phyloP scores from a whole-genome alignment of 1,140 invertebrate genomes.

The Drosophila bipectinata region DNA sequence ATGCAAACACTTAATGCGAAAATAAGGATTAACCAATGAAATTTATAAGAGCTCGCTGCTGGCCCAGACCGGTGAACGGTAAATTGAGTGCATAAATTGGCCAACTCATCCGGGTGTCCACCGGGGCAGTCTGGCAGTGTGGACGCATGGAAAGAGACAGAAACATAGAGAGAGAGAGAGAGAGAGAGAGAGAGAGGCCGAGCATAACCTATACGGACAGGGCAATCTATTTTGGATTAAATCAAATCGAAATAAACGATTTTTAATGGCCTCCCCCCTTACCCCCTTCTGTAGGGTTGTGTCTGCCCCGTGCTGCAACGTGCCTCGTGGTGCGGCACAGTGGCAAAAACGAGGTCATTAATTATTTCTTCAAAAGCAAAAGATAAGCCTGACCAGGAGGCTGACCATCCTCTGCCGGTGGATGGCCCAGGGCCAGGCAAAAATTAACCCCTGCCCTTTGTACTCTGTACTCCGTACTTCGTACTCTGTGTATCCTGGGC shows the following conservation, averaged over 20 bases:
- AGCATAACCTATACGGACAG: slow-evolving; percentile 40
- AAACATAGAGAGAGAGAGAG: too few species aligned
- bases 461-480: neutral
- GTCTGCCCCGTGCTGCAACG: slow-evolving; percentile 1
- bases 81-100: slow-evolving; percentile 84
- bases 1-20: slow-evolving; percentile 69
- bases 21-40: slow-evolving; percentile 83
- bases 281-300: neutral
- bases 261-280: slow-evolving; percentile 73
- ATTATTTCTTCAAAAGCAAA: slow-evolving; percentile 83
- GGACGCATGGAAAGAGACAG: too few species aligned
- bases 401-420: neutral
- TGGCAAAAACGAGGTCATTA: slow-evolving; percentile 84
- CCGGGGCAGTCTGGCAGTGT: neutral
- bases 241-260: slow-evolving; percentile 84
- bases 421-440: slow-evolving; percentile 7
- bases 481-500: neutral
- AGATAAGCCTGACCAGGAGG: slow-evolving; percentile 70
- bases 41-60: slow-evolving; percentile 76
- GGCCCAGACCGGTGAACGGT: slow-evolving; percentile 31
- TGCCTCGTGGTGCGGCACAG: slow-evolving; percentile 57
- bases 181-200: neutral
- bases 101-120: slow-evolving; percentile 22
- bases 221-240: slow-evolving; percentile 83
- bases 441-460: neutral